Conservation (phyloP, 1,140 invertebrate genomes). For the Portunus trituberculatus region DNA sequence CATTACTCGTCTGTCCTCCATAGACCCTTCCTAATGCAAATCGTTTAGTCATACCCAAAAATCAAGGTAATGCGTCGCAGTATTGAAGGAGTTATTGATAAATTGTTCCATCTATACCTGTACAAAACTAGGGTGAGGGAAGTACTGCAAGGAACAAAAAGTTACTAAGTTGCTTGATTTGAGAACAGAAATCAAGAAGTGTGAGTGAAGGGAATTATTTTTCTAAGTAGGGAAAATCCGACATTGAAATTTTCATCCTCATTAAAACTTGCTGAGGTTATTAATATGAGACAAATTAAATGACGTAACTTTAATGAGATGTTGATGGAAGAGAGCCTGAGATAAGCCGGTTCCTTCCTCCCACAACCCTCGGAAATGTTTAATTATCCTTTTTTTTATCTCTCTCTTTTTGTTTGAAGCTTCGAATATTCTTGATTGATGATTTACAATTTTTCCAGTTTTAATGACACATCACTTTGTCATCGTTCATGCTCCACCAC, state of each 20-base stretch:
- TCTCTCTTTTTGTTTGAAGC: neutral
- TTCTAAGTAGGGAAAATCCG: neutral
- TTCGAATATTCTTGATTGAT: neutral
- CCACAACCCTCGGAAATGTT: neutral
- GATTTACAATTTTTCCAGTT: neutral
- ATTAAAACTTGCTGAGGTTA: neutral
- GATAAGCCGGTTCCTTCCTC: neutral
- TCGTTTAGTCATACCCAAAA: no score
- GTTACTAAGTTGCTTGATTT: no score
- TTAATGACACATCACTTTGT: neutral
- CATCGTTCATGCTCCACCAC: neutral
- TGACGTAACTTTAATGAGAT: slow-evolving; percentile 1
- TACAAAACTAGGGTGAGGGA: no score
- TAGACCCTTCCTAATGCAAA: no score
- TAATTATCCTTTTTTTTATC: neutral
- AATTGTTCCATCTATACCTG: no score
- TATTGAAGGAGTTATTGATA: no score
- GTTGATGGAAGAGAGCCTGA: neutral
- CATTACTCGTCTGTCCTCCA: no score
- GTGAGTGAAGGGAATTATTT: no score
- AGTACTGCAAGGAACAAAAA: no score
- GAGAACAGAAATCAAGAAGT: no score
- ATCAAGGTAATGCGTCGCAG: no score
- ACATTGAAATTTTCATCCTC: neutral
- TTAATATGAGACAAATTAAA: neutral